Conservation (phyloP, 2,888 invertebrate genomes). For the Oxyteleia sp. region DNA sequence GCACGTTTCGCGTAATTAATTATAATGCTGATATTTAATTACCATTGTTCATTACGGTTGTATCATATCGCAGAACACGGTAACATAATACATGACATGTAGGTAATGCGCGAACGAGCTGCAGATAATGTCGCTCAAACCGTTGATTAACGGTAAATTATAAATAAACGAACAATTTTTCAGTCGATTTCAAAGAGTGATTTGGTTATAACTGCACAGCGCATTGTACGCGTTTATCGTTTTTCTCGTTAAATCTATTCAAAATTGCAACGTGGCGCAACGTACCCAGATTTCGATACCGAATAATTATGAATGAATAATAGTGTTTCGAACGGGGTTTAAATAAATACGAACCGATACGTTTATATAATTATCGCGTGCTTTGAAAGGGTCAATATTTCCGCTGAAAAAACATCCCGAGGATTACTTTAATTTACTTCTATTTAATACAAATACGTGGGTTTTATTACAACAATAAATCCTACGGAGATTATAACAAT, state of each 20-base stretch:
- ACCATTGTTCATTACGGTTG: not conserved
- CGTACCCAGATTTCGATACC: slow-evolving; percentile 37
- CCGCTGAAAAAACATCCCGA: slow-evolving; percentile 12
- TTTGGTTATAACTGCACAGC: slow-evolving; percentile 30
- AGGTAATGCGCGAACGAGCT: not conserved
- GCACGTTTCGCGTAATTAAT: slow-evolving; percentile 22
- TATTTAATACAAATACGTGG: slow-evolving; percentile 21
- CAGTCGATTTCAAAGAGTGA: slow-evolving; percentile 30
- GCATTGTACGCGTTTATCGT: too few species aligned
- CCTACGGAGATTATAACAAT: slow-evolving; percentile 43
- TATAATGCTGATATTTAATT: slow-evolving; percentile 35
- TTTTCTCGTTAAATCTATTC: slow-evolving; percentile 26
- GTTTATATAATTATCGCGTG: slow-evolving; percentile 36
- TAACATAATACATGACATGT: slow-evolving; percentile 5
- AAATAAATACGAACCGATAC: slow-evolving; percentile 33
- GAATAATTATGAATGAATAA: slow-evolving; percentile 56
- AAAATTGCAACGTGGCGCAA: slow-evolving; percentile 25
- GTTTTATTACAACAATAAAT: too few species aligned
- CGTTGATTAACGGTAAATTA: slow-evolving; percentile 50
- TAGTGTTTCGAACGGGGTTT: slow-evolving; percentile 25
- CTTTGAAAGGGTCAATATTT: slow-evolving; percentile 37
- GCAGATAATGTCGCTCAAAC: slow-evolving; percentile 19
- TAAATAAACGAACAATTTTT: slow-evolving; percentile 52
- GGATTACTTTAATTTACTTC: slow-evolving; percentile 40
- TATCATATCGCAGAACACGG: not conserved